phyloP scores from a whole-genome alignment of 2,888 invertebrate species.

The Petrophora chlorosata region DNA sequence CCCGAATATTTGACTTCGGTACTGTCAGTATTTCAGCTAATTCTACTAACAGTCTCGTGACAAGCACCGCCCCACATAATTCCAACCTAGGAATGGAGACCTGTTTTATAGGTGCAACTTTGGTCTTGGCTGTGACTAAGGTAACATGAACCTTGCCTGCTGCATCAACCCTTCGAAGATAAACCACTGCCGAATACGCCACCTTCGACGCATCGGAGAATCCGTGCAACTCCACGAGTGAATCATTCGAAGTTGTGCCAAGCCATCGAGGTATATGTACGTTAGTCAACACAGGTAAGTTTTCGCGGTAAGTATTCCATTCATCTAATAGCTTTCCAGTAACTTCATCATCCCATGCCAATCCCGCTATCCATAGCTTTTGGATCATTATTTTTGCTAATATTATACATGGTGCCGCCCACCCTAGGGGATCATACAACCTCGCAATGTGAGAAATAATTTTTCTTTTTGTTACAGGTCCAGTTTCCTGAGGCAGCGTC shows the following conservation, averaged over 20 bases:
- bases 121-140: slow-evolving; percentile 14
- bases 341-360: slow-evolving; percentile 43
- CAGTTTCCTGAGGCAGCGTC: slow-evolving; percentile 21
- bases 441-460: slow-evolving; percentile 43
- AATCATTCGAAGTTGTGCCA: neutral
- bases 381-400: no score
- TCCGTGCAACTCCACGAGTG: slow-evolving; percentile 29
- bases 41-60: slow-evolving; percentile 13
- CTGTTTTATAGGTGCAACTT: no score
- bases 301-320: slow-evolving; percentile 13
- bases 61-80: no score
- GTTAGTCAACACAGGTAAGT: neutral
- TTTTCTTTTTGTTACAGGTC: slow-evolving; percentile 43
- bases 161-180: slow-evolving; percentile 22
- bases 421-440: slow-evolving; percentile 46
- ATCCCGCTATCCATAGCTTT: no score
- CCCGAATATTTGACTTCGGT: slow-evolving; percentile 12
- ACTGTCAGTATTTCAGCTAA: slow-evolving; percentile 11
- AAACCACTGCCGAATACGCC: slow-evolving; percentile 31
- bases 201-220: slow-evolving; percentile 33
- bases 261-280: slow-evolving; percentile 26
- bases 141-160: slow-evolving; percentile 6
- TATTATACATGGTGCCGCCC: slow-evolving; percentile 41
- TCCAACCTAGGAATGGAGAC: no score
- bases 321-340: slow-evolving; percentile 3